Evolutionary conservation across 2,113 vertebrate genomes (phyloP).

Genomic region (Bagarius yarrelli): DNA sequence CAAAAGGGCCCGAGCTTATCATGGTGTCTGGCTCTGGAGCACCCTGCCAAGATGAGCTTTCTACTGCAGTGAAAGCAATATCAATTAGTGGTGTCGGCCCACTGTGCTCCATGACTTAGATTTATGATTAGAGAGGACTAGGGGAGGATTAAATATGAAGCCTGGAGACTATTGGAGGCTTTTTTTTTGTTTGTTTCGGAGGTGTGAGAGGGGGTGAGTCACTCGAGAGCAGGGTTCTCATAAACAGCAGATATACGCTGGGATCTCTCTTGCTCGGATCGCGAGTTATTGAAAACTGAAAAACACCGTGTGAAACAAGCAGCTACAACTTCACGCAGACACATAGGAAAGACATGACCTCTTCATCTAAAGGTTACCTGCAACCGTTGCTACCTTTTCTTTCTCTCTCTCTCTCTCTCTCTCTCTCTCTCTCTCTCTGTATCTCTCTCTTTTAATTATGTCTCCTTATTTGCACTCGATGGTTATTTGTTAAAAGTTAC

Average conservation of each 20-base stretch:
- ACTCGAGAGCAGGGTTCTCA: constrained; percentile 36
- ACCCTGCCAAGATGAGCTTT: constrained; percentile 39
- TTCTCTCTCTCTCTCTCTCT: constrained; percentile 22
- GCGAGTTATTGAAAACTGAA: constrained; percentile 39
- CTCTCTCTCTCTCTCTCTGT: constrained; percentile 6
- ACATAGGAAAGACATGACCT: constrained; percentile 24
- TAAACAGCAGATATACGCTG: constrained; percentile 38
- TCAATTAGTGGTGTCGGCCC: constrained; percentile 39
- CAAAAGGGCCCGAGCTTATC: constrained; percentile 7
- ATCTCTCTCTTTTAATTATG: constrained; percentile 23
- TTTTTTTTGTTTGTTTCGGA: constrained; percentile 5
- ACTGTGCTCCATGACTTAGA: constrained; percentile 47
- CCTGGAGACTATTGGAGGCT: constrained; percentile 34
- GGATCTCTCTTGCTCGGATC: constrained; percentile 12
- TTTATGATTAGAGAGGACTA: constrained; percentile 45
- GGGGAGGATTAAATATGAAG: constrained; percentile 43
- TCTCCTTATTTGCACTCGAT: constrained; percentile 41
- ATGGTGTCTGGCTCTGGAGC: constrained; percentile 33
- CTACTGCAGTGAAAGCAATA: constrained; percentile 47
- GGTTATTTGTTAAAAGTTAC: constrained; percentile 44
- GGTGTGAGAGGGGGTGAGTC: constrained; percentile 38
- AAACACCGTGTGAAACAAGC: not conserved
- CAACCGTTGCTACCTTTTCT: constrained; percentile 19
- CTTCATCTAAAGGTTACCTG: constrained; percentile 47
- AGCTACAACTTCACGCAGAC: not conserved